Evolutionary conservation across 2,888 invertebrate species (phyloP), one percentile per base, ranked within the genome.

Genomic region (Tetragonisca angustula): DNA sequence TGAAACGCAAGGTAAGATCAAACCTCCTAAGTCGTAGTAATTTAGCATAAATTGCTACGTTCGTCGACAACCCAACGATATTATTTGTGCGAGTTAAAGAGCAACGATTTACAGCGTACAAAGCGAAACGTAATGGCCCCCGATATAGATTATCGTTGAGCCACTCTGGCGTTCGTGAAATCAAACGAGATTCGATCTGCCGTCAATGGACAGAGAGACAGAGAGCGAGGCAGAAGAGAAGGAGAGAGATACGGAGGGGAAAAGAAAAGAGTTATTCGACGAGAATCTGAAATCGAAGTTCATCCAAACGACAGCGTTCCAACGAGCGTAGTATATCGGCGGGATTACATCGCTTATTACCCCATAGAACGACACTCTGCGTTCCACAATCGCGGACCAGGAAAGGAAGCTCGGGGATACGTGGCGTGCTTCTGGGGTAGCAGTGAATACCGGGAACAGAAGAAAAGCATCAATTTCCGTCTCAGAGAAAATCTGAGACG

Each of bases 401-500:
- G 11, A 54, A 9, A 21, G 32, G 11, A 32, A 32, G 21, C 36
- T 17, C 43, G 21, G 24, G 49, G 56, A 75, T 69, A 74, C 59
- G 81, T 24, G 52, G 36, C 43, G 76, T 43, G 65, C 43, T 64
- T 70, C 70, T n/a, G 36, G 36, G 32, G 32, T 61, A 27, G 52
- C 64, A n/a, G 24, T 21, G 79, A 76, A 79, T 75, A 65, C 71
- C 43, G 73, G 32, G 32, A 71, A 71, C 75, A 62, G 77, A 85
- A 64, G 56, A 79, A 76, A 85, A 73, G 68, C 83, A 83, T 85
- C 88, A 76, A 83, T 88, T 83, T 71, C 81, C 81, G 62, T 36
- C 70, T 19, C 69, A 72, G 71, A 79, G 43, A 87, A 86, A 86
- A 82, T 86, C 84, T 79, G 61, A 77, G 84, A 88, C 80, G 81